Conservation (phyloP, 2,888 invertebrate species). For the Andrena chrysosceles region DNA sequence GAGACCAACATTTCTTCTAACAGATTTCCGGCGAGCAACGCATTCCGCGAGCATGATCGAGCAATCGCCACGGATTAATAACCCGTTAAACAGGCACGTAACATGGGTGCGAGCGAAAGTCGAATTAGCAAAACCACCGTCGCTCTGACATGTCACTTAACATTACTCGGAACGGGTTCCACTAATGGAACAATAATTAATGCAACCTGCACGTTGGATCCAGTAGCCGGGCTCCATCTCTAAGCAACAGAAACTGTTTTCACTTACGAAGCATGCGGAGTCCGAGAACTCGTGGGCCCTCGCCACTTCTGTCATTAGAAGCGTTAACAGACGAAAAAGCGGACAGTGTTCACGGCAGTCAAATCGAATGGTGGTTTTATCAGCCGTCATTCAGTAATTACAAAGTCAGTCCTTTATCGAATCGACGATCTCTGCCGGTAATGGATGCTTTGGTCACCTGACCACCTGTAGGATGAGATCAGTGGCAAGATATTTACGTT, state of each 20-base stretch:
- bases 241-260: background rate
- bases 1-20: background rate
- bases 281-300: slow-evolving; percentile 6
- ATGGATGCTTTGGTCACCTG: slow-evolving; percentile 46
- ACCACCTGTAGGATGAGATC: slow-evolving; percentile 25
- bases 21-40: slow-evolving; percentile 9
- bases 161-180: slow-evolving; percentile 42
- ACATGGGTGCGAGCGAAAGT: slow-evolving; percentile 57
- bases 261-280: background rate
- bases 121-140: slow-evolving; percentile 57
- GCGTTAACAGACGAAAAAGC: slow-evolving; percentile 63
- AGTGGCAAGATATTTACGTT: slow-evolving; percentile 52
- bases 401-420: slow-evolving; percentile 66
- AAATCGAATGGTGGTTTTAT: slow-evolving; percentile 58
- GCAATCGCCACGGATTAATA: slow-evolving; percentile 35
- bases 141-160: slow-evolving; percentile 49
- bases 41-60: background rate
- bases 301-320: slow-evolving; percentile 66
- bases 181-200: slow-evolving; percentile 61
- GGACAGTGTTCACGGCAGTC: slow-evolving; percentile 43
- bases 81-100: slow-evolving; percentile 48
- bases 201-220: slow-evolving; percentile 30
- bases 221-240: background rate
- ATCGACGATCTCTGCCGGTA: slow-evolving; percentile 53
- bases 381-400: slow-evolving; percentile 64